Evolutionary conservation across 2,888 invertebrate genomes (phyloP).

Genomic region (Pristionchus maxplancki): DNA sequence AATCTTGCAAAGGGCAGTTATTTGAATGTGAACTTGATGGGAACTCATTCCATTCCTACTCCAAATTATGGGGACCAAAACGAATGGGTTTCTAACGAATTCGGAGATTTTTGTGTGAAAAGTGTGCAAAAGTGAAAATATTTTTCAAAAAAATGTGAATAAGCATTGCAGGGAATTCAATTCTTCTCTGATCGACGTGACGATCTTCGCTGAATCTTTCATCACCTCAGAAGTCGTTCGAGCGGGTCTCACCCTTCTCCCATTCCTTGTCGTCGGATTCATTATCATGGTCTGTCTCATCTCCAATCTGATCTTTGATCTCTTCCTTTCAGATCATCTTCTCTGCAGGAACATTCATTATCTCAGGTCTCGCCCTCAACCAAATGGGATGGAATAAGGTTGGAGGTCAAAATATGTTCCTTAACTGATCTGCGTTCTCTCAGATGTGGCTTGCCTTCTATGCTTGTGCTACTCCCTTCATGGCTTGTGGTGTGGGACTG

Average conservation of each 20-base stretch:
- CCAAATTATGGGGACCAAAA: neutral
- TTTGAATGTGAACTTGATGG: neutral
- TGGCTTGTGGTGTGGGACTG: slow-evolving; percentile 71
- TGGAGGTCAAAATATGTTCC: neutral
- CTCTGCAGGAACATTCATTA: slow-evolving; percentile 70
- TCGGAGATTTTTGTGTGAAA: neutral
- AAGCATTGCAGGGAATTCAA: slow-evolving; percentile 64
- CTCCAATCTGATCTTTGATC: neutral
- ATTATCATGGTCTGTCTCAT: slow-evolving; percentile 68
- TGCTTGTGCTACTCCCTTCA: slow-evolving; percentile 75
- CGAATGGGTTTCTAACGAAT: neutral
- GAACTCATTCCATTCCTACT: neutral
- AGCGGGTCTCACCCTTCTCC: slow-evolving; percentile 70
- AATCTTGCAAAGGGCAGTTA: neutral
- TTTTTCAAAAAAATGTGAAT: neutral
- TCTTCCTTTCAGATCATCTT: slow-evolving; percentile 57
- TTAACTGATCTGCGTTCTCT: neutral
- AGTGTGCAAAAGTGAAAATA: neutral
- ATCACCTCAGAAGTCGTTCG: slow-evolving; percentile 73
- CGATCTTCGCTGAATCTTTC: slow-evolving; percentile 71
- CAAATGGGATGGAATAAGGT: slow-evolving; percentile 72
- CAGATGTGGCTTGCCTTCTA: slow-evolving; percentile 71
- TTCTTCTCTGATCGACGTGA: slow-evolving; percentile 58
- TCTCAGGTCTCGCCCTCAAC: slow-evolving; percentile 67
- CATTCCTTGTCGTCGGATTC: slow-evolving; percentile 75